A percentile compares a stretch with the other conserved stretches of the same genome.
Evolutionary conservation across 2,888 invertebrate genomes (phyloP).

Genomic region (Myopa tessellatipennis): DNA sequence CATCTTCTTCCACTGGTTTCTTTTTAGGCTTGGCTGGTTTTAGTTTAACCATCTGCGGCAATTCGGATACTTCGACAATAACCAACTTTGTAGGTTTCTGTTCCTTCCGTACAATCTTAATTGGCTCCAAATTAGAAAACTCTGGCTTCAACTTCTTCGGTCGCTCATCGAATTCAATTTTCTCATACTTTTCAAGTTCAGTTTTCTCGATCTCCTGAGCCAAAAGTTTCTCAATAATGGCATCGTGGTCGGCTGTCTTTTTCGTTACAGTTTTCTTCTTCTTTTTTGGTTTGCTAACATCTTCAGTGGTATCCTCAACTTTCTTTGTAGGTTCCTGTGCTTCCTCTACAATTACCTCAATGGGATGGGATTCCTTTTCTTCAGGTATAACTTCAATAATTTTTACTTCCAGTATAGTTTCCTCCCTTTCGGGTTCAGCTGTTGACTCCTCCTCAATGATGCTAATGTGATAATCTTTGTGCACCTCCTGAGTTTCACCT

Average conservation of each 20-base stretch:
- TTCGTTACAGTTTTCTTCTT: slow-evolving; percentile 62
- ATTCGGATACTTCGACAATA: slow-evolving; percentile 71
- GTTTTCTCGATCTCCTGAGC: slow-evolving; percentile 67
- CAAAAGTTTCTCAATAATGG: slow-evolving; percentile 62
- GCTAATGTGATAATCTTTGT: slow-evolving; percentile 68
- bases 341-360: slow-evolving; percentile 58
- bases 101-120: slow-evolving; percentile 74
- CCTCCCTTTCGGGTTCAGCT: slow-evolving; percentile 59
- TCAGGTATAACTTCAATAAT: slow-evolving; percentile 59
- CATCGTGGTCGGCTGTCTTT: slow-evolving; percentile 65
- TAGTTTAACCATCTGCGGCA: slow-evolving; percentile 76
- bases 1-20: slow-evolving; percentile 70
- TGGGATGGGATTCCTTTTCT: slow-evolving; percentile 60
- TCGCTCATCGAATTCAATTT: slow-evolving; percentile 66
- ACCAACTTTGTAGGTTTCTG: slow-evolving; percentile 75
- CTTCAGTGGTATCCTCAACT: slow-evolving; percentile 47
- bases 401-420: slow-evolving; percentile 59
- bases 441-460: slow-evolving; percentile 64
- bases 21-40: slow-evolving; percentile 68
- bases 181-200: slow-evolving; percentile 68
- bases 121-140: slow-evolving; percentile 66
- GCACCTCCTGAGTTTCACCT: slow-evolving; percentile 60
- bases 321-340: slow-evolving; percentile 49
- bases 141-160: slow-evolving; percentile 61
- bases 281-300: slow-evolving; percentile 54